These are phyloP conservation scores for Oryctolagus cuniculus DNA, from an alignment of 2,113 vertebrate species.

Conservation along the genomic window DNA sequence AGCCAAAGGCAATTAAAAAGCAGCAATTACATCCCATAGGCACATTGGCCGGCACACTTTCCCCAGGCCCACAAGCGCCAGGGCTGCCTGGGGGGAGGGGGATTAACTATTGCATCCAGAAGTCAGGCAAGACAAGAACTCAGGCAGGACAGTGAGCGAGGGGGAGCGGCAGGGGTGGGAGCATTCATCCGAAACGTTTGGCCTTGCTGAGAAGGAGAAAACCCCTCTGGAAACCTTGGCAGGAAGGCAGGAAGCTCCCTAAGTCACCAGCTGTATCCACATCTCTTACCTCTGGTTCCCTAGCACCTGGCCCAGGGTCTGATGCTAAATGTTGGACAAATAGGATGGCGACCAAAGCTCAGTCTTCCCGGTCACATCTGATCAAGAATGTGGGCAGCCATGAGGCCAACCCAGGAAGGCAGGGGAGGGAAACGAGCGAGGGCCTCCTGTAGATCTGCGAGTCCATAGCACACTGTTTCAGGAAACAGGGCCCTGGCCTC, in stretches of 20 bases:
- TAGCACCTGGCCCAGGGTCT: not conserved
- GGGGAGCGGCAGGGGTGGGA: not conserved
- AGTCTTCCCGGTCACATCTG: not conserved
- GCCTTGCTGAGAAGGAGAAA: not conserved
- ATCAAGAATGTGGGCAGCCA: not conserved
- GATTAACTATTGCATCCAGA: too few species aligned
- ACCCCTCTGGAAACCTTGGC: not conserved
- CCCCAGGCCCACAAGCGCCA: too few species aligned
- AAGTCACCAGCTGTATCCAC: not conserved
- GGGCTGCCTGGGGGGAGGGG: not conserved
- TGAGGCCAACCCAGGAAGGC: not conserved
- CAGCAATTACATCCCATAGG: too few species aligned
- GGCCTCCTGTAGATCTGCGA: not conserved
- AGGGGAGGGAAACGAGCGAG: not conserved
- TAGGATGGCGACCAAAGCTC: not conserved
- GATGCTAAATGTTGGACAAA: not conserved
- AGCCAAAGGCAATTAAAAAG: too few species aligned
- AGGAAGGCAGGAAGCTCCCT: accelerated
- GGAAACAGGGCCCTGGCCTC: not conserved
- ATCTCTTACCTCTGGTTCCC: not conserved
- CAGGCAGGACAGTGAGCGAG: not conserved
- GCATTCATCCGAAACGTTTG: not conserved
- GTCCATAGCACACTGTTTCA: not conserved
- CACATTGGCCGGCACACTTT: not conserved
- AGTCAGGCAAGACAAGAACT: not conserved